These are phyloP conservation scores for Pteropus rufus DNA, from an alignment of 2,797 vertebrate genomes.

Conservation along the genomic window DNA sequence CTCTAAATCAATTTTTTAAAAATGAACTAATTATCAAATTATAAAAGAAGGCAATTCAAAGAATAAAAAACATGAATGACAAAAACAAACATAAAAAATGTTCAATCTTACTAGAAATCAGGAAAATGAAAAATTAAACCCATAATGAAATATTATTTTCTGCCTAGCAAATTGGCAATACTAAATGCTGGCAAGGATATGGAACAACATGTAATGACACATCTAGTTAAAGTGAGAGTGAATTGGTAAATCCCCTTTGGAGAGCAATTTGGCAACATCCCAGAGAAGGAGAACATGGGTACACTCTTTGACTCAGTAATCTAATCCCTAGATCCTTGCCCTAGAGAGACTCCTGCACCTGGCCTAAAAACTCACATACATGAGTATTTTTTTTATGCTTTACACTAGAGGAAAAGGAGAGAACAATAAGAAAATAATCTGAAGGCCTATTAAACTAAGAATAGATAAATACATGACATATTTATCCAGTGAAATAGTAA, in stretches of 20 bases:
- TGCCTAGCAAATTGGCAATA: neutral
- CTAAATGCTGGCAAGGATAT: neutral
- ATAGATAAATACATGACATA: neutral
- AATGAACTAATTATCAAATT: neutral
- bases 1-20: neutral
- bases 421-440: neutral
- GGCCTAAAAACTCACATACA: neutral
- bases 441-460: neutral
- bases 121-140: neutral
- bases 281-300: neutral
- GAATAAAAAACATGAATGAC: neutral
- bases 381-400: neutral
- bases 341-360: neutral
- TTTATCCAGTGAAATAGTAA: neutral
- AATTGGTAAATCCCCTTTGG: neutral
- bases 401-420: neutral
- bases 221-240: neutral
- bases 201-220: neutral
- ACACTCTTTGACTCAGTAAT: accelerated
- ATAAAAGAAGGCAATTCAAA: neutral
- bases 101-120: neutral
- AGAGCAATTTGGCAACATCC: neutral
- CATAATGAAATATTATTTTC: neutral
- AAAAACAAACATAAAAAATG: neutral
- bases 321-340: no score